Percentiles rank a stretch among this genome's conserved stretches.
phyloP scores from a whole-genome alignment of 1,140 invertebrate genomes.

The Berghia stephanieae region DNA sequence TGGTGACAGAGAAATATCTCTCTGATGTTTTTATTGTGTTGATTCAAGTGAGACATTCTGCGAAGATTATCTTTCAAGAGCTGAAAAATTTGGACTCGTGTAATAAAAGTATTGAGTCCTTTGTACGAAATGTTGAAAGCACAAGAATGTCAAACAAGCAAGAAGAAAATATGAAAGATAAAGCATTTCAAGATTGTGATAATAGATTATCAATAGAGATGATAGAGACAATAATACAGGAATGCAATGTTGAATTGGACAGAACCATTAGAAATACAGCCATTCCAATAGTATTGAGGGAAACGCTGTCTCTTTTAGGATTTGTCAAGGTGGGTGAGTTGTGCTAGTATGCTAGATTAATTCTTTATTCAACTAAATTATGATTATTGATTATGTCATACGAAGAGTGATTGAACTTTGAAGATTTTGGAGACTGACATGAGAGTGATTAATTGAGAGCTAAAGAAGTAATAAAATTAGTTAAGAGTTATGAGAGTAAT shows the following conservation, averaged over 20 bases:
- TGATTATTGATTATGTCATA: too few species aligned
- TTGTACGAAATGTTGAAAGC: neutral
- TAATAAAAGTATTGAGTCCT: neutral
- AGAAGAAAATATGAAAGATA: neutral
- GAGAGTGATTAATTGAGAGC: too few species aligned
- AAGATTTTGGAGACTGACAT: too few species aligned
- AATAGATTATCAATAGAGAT: neutral
- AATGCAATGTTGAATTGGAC: neutral
- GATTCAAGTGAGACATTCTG: neutral
- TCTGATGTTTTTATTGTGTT: constrained; percentile 15
- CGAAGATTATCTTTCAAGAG: neutral
- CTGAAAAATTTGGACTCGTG: neutral
- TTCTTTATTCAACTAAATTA: too few species aligned
- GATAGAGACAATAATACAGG: neutral
- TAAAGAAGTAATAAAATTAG: too few species aligned
- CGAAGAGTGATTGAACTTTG: too few species aligned
- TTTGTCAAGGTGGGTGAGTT: neutral
- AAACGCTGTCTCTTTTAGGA: neutral
- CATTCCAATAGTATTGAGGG: neutral
- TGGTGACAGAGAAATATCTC: constrained; percentile 18
- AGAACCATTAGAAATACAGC: neutral
- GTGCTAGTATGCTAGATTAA: too few species aligned
- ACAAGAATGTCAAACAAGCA: neutral
- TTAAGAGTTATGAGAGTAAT: too few species aligned
- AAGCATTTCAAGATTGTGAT: too few species aligned